A percentile compares a stretch with the other conserved stretches of the same genome.
phyloP scores from a whole-genome alignment of 2,113 vertebrate genomes.

The Puffinus mauretanicus region DNA sequence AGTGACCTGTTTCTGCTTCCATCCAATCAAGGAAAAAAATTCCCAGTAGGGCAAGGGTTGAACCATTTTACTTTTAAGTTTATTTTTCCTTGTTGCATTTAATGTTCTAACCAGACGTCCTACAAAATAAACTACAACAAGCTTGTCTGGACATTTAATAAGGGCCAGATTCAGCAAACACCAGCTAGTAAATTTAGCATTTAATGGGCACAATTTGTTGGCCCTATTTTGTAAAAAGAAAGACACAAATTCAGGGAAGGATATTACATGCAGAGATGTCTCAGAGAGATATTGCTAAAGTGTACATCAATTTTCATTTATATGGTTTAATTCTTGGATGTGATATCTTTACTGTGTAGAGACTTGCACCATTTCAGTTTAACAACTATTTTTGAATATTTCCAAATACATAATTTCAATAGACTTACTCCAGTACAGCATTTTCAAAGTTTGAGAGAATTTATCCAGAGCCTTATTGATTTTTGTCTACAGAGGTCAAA shows the following conservation, averaged over 20 bases:
- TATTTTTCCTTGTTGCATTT: conserved; percentile 64
- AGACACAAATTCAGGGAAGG: neutral
- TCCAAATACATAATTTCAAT: neutral
- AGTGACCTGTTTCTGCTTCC: conserved; percentile 33
- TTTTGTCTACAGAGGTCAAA: neutral
- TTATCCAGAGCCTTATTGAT: neutral
- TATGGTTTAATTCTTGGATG: neutral
- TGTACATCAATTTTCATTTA: neutral
- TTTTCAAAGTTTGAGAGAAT: neutral
- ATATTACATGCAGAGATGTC: neutral
- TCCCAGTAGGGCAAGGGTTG: conserved; percentile 29
- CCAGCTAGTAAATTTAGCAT: conserved; percentile 50
- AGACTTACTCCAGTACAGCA: neutral
- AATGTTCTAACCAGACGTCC: conserved; percentile 56
- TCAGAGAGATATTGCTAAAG: neutral
- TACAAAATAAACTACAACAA: conserved; percentile 69
- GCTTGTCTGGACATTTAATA: conserved; percentile 67
- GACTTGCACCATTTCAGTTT: neutral
- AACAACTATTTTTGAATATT: neutral
- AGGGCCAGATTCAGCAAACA: conserved; percentile 62
- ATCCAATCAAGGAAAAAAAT: conserved; percentile 28
- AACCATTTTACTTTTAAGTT: conserved; percentile 59
- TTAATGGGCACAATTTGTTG: conserved; percentile 32
- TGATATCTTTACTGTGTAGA: neutral
- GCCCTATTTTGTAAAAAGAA: neutral